Evolutionary conservation across 2,797 vertebrate species (phyloP), one percentile per base, ranked within the genome.

Genomic region (Sebastes hubbsi): DNA sequence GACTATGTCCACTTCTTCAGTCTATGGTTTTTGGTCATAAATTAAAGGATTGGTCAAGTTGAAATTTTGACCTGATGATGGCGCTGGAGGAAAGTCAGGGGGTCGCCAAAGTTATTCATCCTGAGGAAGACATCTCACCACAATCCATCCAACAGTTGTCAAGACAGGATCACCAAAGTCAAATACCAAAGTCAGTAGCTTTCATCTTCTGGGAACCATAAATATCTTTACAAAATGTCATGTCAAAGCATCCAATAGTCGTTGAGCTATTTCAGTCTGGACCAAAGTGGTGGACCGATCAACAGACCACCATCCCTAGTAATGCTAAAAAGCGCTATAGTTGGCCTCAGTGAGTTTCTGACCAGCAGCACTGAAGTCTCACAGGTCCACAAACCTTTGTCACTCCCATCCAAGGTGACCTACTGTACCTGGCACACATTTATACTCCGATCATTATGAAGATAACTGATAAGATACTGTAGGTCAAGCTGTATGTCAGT

Each of bases 341-440:
- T 12, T 34, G n/a, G 11, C n/a, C 16, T 75, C 20, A 30, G 3
- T 38, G 4, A 24, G 30, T 56, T 75, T 70, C 27, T 56, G 22
- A n/a, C 14, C 4, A 5, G 2, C 61, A 8, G 24, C 25, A 9
- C 24, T 24, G 4, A 18, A 32, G 1, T 46, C 68, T 8, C 14
- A 68, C 27, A 16, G 4, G 63, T 64, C 60, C 9, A 60, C 22
- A 42, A 32, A 42, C n/a, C 32, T 66, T 34, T 58, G 32, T 27
- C 49, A 49, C 42, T 32, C 6, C 22, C 3, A 9, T 75, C 38
- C 81, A 88, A 76, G 70, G 82, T 80, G 78, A 87, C 77, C 55
- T 56, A 1, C 46, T 52, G 9, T 14, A 32, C 30, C 36, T 60
- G 54, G 27, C 5, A 63, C 54, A 16, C 58, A 58, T 25, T 62